These are phyloP conservation scores for Lithophane socia DNA, from an alignment of 2,888 invertebrate species.

Conservation along the genomic window DNA sequence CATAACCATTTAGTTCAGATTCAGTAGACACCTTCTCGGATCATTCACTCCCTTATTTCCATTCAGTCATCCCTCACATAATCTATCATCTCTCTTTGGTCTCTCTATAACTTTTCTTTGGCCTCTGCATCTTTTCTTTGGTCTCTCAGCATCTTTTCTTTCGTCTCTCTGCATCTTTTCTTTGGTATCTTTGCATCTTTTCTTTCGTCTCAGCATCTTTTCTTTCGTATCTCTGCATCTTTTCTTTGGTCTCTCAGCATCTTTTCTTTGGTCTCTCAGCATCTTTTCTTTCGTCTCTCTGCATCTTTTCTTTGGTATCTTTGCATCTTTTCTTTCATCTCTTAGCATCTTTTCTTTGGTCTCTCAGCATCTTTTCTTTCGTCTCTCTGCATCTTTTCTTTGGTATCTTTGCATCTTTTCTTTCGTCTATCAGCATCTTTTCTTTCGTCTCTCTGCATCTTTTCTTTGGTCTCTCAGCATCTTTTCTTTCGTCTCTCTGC, in stretches of 20 bases:
- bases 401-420: background rate
- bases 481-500: too few relatives aligned
- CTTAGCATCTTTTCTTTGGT: too few relatives aligned
- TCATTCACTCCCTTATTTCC: background rate
- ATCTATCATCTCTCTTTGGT: background rate
- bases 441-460: background rate
- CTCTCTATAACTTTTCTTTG: background rate
- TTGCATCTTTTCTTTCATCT: background rate
- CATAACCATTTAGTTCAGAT: background rate
- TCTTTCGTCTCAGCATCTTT: too few relatives aligned
- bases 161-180: background rate
- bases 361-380: background rate
- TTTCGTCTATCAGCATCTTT: too few relatives aligned
- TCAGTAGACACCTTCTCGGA: background rate
- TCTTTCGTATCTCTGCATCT: too few relatives aligned
- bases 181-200: too few relatives aligned
- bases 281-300: too few relatives aligned
- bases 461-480: too few relatives aligned
- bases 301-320: too few relatives aligned
- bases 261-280: too few relatives aligned
- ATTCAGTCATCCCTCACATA: background rate
- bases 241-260: background rate
- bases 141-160: background rate
- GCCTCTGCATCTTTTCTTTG: background rate
- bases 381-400: too few relatives aligned